Base-by-base conservation (phyloP, 2,888 invertebrate species). In the Zygothrica quintamaculata region DNA sequence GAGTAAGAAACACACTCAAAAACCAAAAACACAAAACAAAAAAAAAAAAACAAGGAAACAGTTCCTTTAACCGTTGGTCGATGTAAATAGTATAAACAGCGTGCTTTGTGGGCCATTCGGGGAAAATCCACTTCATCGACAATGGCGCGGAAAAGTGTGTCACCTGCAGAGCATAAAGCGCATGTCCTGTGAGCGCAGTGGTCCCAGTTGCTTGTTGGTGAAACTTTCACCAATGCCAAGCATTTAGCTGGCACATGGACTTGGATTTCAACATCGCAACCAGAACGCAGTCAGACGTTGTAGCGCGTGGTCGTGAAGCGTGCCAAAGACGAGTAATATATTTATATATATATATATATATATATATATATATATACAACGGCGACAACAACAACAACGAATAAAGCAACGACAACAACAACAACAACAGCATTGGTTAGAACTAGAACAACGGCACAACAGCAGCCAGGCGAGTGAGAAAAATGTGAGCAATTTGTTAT, bases 281-380 rank as follows among this genome's bases (percentile, higher is more conserved):
- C 88, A 89, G 88, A 89, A 74, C 84, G 88, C 80, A 85, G 84
- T 87, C 76, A 84, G 86, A 79, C 84, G 86, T 88, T 77, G 78
- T 61, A 82, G 77, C 87, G 89, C 85, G 81, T 88, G 73, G 88
- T 89, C 89, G 88, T 88, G 73, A 65, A 58, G 26, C 52, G 57
- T 57, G 70, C 65, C 65, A 53, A 65, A 46, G 29, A 36, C 18
- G 60, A 50, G 61, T 50, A 46, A 59, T 47, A n/a, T n/a, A n/a
- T n/a, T n/a, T n/a, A n/a, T n/a, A n/a, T n/a, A n/a, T n/a, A n/a
- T n/a, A n/a, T n/a, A n/a, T n/a, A n/a, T n/a, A n/a, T n/a, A n/a
- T n/a, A n/a, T n/a, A n/a, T n/a, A n/a, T n/a, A n/a, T n/a, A n/a
- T n/a, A n/a, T n/a, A n/a, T n/a, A 55, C 9, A 16, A 36, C n/a